A percentile compares a stretch with the other conserved stretches of the same genome.
phyloP scores from a whole-genome alignment of 2,797 vertebrate genomes.

The Lagodon rhomboides region DNA sequence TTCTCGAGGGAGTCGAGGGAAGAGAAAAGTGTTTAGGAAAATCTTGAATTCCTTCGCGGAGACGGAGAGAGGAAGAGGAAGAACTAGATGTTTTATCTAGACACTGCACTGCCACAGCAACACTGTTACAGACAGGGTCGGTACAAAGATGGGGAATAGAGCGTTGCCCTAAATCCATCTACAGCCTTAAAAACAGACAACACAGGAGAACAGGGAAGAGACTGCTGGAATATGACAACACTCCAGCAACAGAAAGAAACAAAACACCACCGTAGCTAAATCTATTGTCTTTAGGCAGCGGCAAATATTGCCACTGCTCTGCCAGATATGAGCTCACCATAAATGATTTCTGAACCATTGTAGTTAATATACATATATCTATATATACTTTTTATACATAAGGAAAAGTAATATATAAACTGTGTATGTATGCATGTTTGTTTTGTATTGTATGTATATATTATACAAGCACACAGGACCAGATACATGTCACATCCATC shows the following conservation, averaged over 20 bases:
- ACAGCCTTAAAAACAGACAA: constrained; percentile 61
- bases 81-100: constrained; percentile 45
- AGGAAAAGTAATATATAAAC: constrained; percentile 88
- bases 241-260: constrained; percentile 56
- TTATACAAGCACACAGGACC: constrained; percentile 86
- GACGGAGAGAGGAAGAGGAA: constrained; percentile 18
- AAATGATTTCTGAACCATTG: constrained; percentile 82
- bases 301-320: constrained; percentile 84
- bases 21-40: constrained; percentile 31
- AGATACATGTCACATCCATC: constrained; percentile 80
- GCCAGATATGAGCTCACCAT: constrained; percentile 79
- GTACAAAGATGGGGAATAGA: constrained; percentile 63
- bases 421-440: constrained; percentile 81
- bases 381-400: constrained; percentile 89
- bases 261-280: constrained; percentile 65
- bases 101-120: constrained; percentile 68
- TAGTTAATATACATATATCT: constrained; percentile 87
- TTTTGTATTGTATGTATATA: constrained; percentile 83
- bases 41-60: constrained; percentile 46
- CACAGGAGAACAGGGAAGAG: constrained; percentile 59
- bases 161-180: constrained; percentile 68
- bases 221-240: constrained; percentile 70
- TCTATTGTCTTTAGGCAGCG: constrained; percentile 75
- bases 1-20: constrained; percentile 25
- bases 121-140: constrained; percentile 62